Evolutionary conservation across 2,797 vertebrate species (phyloP), one percentile per base, ranked within the genome.

Genomic region (Columba guinea): DNA sequence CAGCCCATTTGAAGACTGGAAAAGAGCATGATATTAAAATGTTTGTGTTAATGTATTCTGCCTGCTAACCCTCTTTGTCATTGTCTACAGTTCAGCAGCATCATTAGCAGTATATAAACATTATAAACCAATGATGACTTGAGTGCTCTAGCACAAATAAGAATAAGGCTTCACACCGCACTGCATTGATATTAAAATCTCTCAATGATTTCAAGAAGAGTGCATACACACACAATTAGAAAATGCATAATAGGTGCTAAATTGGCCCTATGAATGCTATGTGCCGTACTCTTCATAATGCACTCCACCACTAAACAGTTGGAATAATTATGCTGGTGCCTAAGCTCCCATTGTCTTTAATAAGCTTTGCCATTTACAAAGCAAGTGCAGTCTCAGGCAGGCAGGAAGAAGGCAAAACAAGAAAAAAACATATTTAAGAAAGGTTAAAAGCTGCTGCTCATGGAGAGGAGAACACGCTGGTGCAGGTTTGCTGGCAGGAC

Each of bases 101-200:
- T 64, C 51, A 53, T 76, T 84, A 94, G 84, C 64, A 56, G 26
- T 3, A 93, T 81, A 89, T 59, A 93, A 95, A 84, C 53, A 90
- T 37, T 60, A 87, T 63, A 75, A 92, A 94, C 19, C n/a, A 51
- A 65, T 14, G 8, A 35, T 20, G 68, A 85, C 71, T 74, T 49
- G 22, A 75, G 9, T 67, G 75, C n/a, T 76, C 62, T n/a, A 91
- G 32, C 46, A 77, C 64, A 81, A 76, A 60, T 52, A 62, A 59
- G 64, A 74, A 22, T 37, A 58, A 74, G 18, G n/a, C 32, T 74
- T 87, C 79, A 85, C 48, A 76, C 16, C 2, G 5, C 48, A 34
- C 21, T 55, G 41, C 75, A 49, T 85, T 89, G 62, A 28, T 55
- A 74, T 74, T 90, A 86, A 87, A 91, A 77, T 30, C 11, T 37